Conservation (phyloP, 2,113 vertebrate genomes). For the Halichoerus grypus region DNA sequence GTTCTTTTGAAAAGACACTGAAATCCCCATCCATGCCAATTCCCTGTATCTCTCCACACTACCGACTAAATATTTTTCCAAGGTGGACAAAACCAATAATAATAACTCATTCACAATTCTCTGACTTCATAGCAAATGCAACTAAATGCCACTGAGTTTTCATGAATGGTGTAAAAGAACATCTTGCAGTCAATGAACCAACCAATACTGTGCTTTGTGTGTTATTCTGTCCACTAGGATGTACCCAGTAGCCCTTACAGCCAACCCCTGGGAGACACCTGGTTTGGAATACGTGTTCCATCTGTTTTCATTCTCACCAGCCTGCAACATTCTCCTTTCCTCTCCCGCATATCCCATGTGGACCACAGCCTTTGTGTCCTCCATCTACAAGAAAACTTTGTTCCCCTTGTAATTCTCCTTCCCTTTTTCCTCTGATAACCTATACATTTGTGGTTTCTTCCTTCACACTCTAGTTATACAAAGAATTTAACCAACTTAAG, state of each 20-base stretch:
- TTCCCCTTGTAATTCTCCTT: neutral
- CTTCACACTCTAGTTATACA: neutral
- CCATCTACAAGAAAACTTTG: neutral
- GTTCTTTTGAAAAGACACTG: neutral
- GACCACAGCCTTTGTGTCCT: neutral
- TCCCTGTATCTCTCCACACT: neutral
- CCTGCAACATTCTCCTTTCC: neutral
- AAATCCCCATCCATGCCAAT: neutral
- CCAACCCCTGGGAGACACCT: neutral
- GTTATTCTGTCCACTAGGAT: neutral
- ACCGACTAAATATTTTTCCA: neutral
- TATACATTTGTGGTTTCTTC: neutral
- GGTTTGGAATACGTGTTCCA: neutral
- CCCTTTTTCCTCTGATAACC: neutral
- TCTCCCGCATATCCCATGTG: fast-evolving
- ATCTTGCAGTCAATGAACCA: neutral
- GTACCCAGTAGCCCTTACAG: too few relatives aligned
- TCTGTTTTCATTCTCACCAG: neutral
- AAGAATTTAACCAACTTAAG: neutral
- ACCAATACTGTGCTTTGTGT: neutral
- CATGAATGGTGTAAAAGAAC: neutral
- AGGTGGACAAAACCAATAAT: neutral
- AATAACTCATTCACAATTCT: neutral
- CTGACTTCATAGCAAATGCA: neutral
- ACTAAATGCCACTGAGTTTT: neutral